A percentile compares a stretch with the other conserved stretches of the same genome.
These are phyloP conservation scores for Lasioglossum morio DNA, from an alignment of 2,888 invertebrate species.

Conservation along the genomic window DNA sequence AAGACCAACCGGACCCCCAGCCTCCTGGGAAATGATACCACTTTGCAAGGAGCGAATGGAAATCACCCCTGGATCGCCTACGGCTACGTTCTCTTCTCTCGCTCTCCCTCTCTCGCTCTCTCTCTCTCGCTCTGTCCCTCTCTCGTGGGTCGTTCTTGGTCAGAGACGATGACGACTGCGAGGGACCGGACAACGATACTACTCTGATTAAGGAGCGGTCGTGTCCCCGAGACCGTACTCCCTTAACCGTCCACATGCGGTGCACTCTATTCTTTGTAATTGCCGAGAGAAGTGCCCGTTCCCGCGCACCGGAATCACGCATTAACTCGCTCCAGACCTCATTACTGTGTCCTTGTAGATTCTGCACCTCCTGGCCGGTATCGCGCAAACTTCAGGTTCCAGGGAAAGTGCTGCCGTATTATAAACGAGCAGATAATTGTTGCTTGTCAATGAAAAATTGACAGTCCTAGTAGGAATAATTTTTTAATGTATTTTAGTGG, in stretches of 20 bases:
- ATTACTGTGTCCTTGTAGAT: not conserved
- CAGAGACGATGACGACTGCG: conserved; percentile 76
- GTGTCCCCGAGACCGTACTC: conserved; percentile 28
- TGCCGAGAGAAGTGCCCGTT: not conserved
- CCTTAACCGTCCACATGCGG: conserved; percentile 19
- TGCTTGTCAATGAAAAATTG: no score
- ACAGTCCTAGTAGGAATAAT: no score
- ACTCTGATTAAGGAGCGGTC: conserved; percentile 64
- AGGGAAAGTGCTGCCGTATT: no score
- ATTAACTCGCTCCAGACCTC: not conserved
- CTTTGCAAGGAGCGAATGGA: conserved; percentile 83
- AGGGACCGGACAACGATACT: conserved; percentile 58
- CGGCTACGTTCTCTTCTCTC: conserved; percentile 65
- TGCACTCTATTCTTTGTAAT: conserved; percentile 28
- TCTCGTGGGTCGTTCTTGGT: conserved; percentile 79
- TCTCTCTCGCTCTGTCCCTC: conserved; percentile 66
- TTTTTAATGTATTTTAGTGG: no score
- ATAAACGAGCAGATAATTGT: no score
- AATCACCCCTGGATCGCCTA: conserved; percentile 81
- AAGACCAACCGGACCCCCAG: conserved; percentile 65
- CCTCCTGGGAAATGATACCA: conserved; percentile 84
- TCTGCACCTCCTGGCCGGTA: not conserved
- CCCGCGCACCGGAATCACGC: not conserved
- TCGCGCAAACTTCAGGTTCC: not conserved
- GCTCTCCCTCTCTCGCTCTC: conserved; percentile 29